phyloP scores from a whole-genome alignment of 2,797 vertebrate species.

The Alcedo quadribrachys region DNA sequence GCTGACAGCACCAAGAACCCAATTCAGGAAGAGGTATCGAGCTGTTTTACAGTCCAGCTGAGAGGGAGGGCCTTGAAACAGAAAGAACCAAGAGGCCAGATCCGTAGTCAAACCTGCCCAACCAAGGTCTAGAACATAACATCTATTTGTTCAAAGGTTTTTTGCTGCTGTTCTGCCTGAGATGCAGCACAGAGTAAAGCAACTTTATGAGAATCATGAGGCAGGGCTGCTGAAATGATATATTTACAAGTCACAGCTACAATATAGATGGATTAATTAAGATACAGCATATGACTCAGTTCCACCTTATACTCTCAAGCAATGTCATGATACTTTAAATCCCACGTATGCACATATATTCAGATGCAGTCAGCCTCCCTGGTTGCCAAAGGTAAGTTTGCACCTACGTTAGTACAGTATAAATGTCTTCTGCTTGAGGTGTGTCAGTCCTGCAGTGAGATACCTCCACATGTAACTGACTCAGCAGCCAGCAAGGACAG shows the following conservation, averaged over 20 bases:
- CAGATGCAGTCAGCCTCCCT: neutral
- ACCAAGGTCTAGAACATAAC: neutral
- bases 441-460: neutral
- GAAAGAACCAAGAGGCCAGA: neutral
- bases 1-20: neutral
- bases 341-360: neutral
- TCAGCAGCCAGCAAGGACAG: neutral
- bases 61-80: neutral
- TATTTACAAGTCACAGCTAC: slow-evolving; percentile 29
- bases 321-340: slow-evolving; percentile 19
- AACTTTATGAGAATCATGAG: neutral
- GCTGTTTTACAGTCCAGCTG: neutral
- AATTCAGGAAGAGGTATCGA: neutral
- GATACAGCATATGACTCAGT: slow-evolving; percentile 30
- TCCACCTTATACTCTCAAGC: slow-evolving; percentile 15
- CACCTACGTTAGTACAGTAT: neutral
- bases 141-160: neutral
- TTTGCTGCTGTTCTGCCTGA: neutral
- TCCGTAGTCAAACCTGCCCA: neutral
- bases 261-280: neutral
- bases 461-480: neutral
- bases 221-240: slow-evolving; percentile 29
- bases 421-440: neutral
- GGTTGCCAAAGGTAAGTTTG: neutral
- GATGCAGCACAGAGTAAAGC: neutral